Evolutionary conservation across 1,140 invertebrate genomes (phyloP).

Genomic region (Prorops nasuta): DNA sequence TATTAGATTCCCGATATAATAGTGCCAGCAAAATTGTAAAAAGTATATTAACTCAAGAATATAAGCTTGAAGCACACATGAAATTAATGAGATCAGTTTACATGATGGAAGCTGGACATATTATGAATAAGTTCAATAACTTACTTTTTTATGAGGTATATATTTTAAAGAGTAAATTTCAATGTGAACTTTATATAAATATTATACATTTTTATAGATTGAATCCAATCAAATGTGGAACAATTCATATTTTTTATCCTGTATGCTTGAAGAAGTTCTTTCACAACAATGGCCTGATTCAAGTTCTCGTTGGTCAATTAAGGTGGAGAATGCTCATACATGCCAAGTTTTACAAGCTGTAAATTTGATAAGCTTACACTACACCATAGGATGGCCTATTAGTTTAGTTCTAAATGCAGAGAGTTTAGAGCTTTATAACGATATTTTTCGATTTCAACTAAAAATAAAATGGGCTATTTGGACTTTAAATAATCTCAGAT

Average conservation of each 20-base stretch:
- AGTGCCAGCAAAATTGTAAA: conserved; percentile 57
- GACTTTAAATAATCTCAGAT: conserved; percentile 61
- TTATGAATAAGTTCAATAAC: conserved; percentile 64
- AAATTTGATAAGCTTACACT: conserved; percentile 57
- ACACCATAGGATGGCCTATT: conserved; percentile 58
- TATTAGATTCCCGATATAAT: conserved; percentile 53
- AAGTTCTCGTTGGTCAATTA: conserved; percentile 48
- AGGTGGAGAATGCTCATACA: conserved; percentile 32
- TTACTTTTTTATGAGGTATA: conserved; percentile 60
- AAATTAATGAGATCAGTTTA: conserved; percentile 59
- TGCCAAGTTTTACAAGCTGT: conserved; percentile 53
- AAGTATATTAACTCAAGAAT: conserved; percentile 55
- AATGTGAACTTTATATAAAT: conserved; percentile 19
- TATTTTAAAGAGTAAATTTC: conserved; percentile 10
- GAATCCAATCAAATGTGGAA: conserved; percentile 52
- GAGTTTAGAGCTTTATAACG: conserved; percentile 60
- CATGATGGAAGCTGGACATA: conserved; percentile 63
- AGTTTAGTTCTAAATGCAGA: conserved; percentile 59
- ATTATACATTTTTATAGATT: conserved; percentile 41
- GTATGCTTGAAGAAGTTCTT: conserved; percentile 57
- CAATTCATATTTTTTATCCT: conserved; percentile 52
- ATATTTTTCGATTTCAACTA: conserved; percentile 63
- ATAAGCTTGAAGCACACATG: conserved; percentile 55
- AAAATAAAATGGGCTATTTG: conserved; percentile 66
- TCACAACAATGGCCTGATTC: conserved; percentile 55